phyloP scores from a whole-genome alignment of 2,888 invertebrate species.

The Acutogordius australiensis region DNA sequence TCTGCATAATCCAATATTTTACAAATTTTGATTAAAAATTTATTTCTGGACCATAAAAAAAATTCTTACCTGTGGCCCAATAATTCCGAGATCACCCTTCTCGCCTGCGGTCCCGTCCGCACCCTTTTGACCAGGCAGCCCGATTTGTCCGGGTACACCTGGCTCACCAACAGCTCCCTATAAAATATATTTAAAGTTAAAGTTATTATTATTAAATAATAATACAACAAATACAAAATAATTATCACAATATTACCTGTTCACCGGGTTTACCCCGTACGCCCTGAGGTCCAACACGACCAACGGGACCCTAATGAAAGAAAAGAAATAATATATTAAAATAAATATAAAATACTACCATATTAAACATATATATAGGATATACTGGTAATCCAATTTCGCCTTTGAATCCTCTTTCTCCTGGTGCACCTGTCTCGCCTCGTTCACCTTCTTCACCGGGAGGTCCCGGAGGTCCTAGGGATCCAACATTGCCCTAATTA shows the following conservation, averaged over 20 bases:
- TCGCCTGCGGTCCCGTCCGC: not conserved
- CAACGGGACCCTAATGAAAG: not conserved
- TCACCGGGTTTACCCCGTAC: conserved; percentile 3
- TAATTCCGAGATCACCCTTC: not conserved
- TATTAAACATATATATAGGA: not conserved
- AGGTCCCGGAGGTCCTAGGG: not conserved
- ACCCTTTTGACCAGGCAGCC: not conserved
- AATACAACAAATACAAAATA: too few relatives aligned
- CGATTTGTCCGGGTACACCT: not conserved
- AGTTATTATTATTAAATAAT: not conserved
- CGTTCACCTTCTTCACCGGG: conserved; percentile 1
- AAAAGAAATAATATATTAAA: not conserved
- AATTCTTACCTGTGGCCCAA: not conserved
- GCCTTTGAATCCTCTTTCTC: conserved; percentile 6
- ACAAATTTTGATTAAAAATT: too few relatives aligned
- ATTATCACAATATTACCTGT: not conserved
- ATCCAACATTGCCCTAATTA: conserved; percentile 5
- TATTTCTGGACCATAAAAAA: too few relatives aligned
- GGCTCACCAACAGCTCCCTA: not conserved
- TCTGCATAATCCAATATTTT: too few relatives aligned
- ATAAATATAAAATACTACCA: not conserved
- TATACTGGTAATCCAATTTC: conserved; percentile 1
- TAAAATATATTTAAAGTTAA: not conserved
- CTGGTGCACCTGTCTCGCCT: conserved; percentile 1
- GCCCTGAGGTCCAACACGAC: not conserved